Conservation (phyloP, 2,113 vertebrate species). For the Nannospalax galili region DNA sequence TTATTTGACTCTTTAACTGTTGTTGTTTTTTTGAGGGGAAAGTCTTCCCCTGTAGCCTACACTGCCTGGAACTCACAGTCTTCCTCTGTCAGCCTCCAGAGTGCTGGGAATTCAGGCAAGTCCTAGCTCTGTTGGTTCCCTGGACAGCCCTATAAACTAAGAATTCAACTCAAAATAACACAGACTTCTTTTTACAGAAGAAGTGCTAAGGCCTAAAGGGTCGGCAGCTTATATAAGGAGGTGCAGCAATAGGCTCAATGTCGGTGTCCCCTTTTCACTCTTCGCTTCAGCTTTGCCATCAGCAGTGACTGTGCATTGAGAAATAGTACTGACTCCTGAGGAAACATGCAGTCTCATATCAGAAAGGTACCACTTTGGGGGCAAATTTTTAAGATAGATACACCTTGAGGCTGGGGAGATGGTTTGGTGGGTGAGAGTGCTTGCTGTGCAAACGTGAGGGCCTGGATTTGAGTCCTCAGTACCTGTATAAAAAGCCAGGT, state of each 20-base stretch:
- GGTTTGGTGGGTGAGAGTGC: not conserved
- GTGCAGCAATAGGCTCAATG: not conserved
- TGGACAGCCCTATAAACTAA: not conserved
- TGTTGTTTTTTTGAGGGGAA: not conserved
- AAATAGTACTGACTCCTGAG: not conserved
- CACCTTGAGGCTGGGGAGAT: not conserved
- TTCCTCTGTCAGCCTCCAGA: not conserved
- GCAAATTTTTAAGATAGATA: not conserved
- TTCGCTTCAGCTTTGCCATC: fast-evolving
- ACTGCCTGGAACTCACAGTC: not conserved
- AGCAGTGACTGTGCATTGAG: fast-evolving
- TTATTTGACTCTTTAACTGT: not conserved
- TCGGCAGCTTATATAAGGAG: fast-evolving
- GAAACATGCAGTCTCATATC: not conserved
- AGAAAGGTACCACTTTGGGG: not conserved
- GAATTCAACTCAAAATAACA: fast-evolving
- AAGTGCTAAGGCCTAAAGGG: fast-evolving
- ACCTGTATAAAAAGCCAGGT: not conserved
- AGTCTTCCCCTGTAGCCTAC: not conserved
- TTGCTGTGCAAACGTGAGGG: not conserved
- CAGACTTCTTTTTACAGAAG: not conserved
- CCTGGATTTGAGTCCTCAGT: not conserved
- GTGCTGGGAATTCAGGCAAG: not conserved
- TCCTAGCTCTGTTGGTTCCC: not conserved
- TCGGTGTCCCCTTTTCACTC: not conserved